Evolutionary conservation across 2,113 vertebrate genomes (phyloP).

Genomic region (Tonatia bakeri): DNA sequence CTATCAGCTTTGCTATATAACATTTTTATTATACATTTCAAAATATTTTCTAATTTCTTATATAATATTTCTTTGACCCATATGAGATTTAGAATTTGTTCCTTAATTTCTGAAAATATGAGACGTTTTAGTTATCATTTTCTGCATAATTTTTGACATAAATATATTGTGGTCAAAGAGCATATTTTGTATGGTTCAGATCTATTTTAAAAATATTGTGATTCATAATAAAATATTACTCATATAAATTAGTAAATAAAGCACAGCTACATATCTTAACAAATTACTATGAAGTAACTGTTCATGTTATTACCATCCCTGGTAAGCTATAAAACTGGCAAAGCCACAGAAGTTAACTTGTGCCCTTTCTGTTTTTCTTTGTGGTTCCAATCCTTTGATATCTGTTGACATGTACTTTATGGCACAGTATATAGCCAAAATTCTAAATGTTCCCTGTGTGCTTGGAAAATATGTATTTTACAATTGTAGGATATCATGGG

Average conservation of each 20-base stretch:
- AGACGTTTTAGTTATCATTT: not conserved
- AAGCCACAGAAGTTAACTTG: not conserved
- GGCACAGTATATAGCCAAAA: not conserved
- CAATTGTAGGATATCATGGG: not conserved
- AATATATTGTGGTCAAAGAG: not conserved
- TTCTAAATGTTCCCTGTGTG: not conserved
- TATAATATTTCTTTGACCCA: not conserved
- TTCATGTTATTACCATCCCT: not conserved
- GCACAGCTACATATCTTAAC: not conserved
- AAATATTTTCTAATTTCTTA: not conserved
- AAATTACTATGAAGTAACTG: not conserved
- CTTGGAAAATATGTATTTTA: not conserved
- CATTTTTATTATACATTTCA: not conserved
- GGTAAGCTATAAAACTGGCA: not conserved
- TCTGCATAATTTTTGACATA: not conserved
- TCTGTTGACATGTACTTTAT: not conserved
- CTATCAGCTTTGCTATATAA: not conserved
- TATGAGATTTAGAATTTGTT: not conserved
- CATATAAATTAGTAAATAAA: not conserved
- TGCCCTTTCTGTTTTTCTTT: not conserved
- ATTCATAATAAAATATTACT: not conserved
- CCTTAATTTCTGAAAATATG: not conserved
- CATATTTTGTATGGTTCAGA: not conserved
- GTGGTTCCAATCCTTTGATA: not conserved
- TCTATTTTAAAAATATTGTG: not conserved